phyloP scores from a whole-genome alignment of 2,113 vertebrate species.

The Patagioenas fasciata region DNA sequence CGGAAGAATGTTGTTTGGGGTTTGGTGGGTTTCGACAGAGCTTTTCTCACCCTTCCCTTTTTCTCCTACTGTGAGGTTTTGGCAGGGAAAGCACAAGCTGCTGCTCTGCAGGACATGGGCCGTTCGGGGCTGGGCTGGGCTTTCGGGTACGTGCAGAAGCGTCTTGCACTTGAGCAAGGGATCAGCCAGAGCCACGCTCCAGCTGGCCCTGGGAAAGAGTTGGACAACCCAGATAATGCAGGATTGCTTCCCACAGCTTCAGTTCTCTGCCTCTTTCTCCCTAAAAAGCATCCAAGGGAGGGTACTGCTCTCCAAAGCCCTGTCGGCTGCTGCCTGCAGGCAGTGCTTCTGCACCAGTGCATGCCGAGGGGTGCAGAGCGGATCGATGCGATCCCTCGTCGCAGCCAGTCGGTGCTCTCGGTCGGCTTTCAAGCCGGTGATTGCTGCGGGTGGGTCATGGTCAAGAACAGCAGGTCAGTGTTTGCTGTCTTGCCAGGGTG shows the following conservation, averaged over 20 bases:
- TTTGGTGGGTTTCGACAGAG: not conserved
- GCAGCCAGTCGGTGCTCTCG: accelerated
- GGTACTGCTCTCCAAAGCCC: not conserved
- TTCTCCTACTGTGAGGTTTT: not conserved
- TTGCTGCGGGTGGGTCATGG: not conserved
- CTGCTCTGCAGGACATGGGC: accelerated
- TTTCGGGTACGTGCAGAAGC: not conserved
- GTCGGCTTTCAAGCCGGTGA: accelerated
- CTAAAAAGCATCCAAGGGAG: not conserved
- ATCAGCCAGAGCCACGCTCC: not conserved
- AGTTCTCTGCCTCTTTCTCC: not conserved
- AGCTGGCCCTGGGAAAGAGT: not conserved
- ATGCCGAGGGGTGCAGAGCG: accelerated
- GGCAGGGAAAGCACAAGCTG: not conserved
- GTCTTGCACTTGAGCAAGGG: not conserved
- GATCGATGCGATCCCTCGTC: not conserved
- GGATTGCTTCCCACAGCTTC: not conserved
- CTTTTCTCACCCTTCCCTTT: not conserved
- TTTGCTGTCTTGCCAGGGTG: not conserved
- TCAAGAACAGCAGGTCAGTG: accelerated
- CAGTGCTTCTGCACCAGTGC: not conserved
- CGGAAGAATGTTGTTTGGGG: not conserved
- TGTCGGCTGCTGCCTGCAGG: not conserved
- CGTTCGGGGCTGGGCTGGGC: not conserved
- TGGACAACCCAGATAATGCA: not conserved